Percentiles rank a stretch among this genome's conserved stretches.
phyloP scores from a whole-genome alignment of 2,888 invertebrate species.

The Lymantria monacha region DNA sequence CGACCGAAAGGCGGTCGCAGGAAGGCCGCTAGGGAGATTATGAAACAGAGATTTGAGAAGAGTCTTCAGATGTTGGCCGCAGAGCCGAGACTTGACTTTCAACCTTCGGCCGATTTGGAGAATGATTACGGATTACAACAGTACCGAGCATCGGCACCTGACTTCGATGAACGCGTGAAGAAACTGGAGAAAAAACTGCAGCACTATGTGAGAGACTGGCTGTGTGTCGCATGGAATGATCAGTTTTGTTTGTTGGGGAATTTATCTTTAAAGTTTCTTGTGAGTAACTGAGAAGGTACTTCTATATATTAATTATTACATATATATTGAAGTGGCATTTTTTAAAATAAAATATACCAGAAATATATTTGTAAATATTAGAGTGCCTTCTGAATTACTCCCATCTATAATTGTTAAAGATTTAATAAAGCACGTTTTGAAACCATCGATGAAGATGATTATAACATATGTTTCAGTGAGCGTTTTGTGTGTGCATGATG shows the following conservation, averaged over 20 bases:
- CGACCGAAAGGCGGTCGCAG: constrained; percentile 52
- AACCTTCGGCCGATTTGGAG: constrained; percentile 86
- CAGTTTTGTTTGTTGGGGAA: constrained; percentile 13
- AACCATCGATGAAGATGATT: constrained; percentile 23
- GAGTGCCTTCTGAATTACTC: constrained; percentile 3
- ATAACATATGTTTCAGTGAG: not conserved
- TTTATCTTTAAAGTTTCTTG: not conserved
- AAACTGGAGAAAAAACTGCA: constrained; percentile 83
- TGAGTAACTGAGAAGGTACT: constrained; percentile 21
- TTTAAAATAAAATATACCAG: too few species aligned
- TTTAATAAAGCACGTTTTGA: constrained; percentile 38
- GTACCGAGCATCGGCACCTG: constrained; percentile 92
- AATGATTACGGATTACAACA: constrained; percentile 91
- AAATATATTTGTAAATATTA: too few species aligned
- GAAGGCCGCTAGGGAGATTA: constrained; percentile 81
- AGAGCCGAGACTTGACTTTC: constrained; percentile 84
- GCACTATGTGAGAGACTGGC: constrained; percentile 68
- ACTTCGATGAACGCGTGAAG: constrained; percentile 92
- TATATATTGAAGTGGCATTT: too few species aligned
- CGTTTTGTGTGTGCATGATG: constrained; percentile 10
- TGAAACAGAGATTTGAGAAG: constrained; percentile 92
- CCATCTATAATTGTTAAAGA: not conserved
- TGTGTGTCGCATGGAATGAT: constrained; percentile 62
- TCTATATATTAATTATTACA: not conserved
- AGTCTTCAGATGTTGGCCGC: constrained; percentile 93